These are phyloP conservation scores for Alcis repandata DNA, from an alignment of 2,888 invertebrate genomes.

Conservation along the genomic window DNA sequence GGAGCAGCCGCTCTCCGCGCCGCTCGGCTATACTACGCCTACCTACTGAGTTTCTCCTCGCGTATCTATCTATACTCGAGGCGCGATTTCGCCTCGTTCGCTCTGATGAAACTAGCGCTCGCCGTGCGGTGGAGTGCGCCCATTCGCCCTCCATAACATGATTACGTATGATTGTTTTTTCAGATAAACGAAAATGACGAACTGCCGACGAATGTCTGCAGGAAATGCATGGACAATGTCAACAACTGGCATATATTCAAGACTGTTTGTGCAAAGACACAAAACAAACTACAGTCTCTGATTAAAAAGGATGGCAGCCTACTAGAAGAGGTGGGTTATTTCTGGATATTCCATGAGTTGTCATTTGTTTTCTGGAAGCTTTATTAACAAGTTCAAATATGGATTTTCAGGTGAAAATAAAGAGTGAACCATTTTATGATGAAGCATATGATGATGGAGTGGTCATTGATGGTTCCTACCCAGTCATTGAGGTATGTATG, in stretches of 20 bases:
- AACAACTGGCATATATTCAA: constrained; percentile 90
- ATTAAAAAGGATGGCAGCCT: constrained; percentile 83
- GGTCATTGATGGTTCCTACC: constrained; percentile 81
- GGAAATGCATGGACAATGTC: constrained; percentile 88
- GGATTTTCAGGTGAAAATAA: constrained; percentile 85
- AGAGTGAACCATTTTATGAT: constrained; percentile 87
- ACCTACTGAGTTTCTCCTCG: constrained; percentile 84
- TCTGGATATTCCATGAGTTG: constrained; percentile 70
- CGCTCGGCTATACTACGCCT: constrained; percentile 82
- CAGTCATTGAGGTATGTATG: constrained; percentile 77
- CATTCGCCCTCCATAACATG: constrained; percentile 74
- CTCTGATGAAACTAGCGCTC: constrained; percentile 73
- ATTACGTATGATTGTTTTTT: constrained; percentile 82
- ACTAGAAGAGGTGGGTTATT: constrained; percentile 82
- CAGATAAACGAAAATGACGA: constrained; percentile 89
- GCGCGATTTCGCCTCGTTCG: constrained; percentile 80
- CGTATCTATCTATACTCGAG: constrained; percentile 78
- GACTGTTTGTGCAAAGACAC: constrained; percentile 88
- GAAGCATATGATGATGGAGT: constrained; percentile 85
- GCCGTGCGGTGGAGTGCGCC: constrained; percentile 69
- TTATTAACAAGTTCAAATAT: constrained; percentile 63
- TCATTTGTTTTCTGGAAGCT: constrained; percentile 56
- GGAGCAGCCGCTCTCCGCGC: constrained; percentile 73
- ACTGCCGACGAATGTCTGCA: constrained; percentile 89
- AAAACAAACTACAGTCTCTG: constrained; percentile 88